Evolutionary conservation across 2,113 vertebrate species (phyloP), one percentile per base, ranked within the genome.

Genomic region (Entelurus aequoreus): DNA sequence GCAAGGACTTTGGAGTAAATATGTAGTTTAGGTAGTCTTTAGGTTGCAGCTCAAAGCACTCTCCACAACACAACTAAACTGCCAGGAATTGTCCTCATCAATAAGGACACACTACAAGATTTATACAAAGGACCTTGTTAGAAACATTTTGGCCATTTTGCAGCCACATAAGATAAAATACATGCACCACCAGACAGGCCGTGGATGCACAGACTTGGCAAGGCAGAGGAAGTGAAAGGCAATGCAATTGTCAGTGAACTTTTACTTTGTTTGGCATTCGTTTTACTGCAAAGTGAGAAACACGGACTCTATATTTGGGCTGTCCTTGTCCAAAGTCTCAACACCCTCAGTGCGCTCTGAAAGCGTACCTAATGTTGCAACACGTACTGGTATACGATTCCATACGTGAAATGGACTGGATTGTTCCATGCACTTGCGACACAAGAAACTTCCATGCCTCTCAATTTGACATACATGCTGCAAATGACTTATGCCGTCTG

Each of bases 281-380:
- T 81, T 84, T 81, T 74, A 80, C 74, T 71, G 71, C 77, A 75
- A 75, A 73, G 71, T 75, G 68, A 75, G 70, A 68, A 65, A 77
- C 71, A 78, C 77, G 70, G 76, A 79, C 62, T 56, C 8, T 52
- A 80, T 75, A 71, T 69, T 71, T 69, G 63, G 69, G 84, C 80
- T 75, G 78, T 80, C 28, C 28, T 28, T 28, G 77, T 76, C 66
- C 68, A 74, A 48, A 48, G 50, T 44, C 38, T 53, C 54, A 63
- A 40, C 65, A 37, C 50, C 46, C 49, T 59, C 46, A 37, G 62
- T 5, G 10, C 6, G 42, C 11, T 46, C 10, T 46, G 42, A 9
- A 46, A 46, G 42, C 12, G 42, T 46, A 46, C 42, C 42, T 46
- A 11, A 9, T 46, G 10, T 49, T 16, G 15, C 48, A 48, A 48